Base-by-base conservation (phyloP, 2,888 invertebrate species). In the Zootermopsis nevadensis region DNA sequence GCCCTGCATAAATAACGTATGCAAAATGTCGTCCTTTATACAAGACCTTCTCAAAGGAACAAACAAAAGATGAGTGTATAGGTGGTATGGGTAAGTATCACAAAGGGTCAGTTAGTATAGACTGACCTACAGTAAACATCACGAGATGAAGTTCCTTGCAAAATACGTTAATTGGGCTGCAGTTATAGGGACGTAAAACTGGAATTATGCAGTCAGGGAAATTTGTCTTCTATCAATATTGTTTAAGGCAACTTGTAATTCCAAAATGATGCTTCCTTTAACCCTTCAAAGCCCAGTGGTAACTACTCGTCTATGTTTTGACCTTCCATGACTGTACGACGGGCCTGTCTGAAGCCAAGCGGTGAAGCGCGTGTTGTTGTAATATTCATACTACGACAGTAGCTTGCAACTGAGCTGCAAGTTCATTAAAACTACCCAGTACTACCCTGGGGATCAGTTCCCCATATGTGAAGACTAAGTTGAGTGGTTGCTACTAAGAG, bases 351-450 rank as follows among this genome's bases (percentile, higher is more conserved):
- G 60, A 60, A 60, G 27, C 27, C 60, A 27, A 15, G 27, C 60
- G 60, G 60, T 60, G n/a, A 27, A 60, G 60, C 60, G 74, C 38
- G 42, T 1, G 38, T n/a, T 38, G 74, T 74, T 74, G n/a, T 38
- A 74, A 74, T 74, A 74, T 74, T 74, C 74, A 74, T 74, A 27
- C n/a, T 60, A n/a, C 19, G 48, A 48, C 1, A 1, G 48, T 48
- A 33, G 27, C 31, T n/a, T 69, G 69, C 69, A 69, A 33, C 33
- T 69, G 33, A 22, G 24, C 69, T 74, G 35, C 38, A 74, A 74
- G n/a, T 74, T 74, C 74, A 74, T 74, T 27, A 74, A 38, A 74
- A 74, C 74, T 74, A 74, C 1, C 74, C 42, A 38, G n/a, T 7
- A 12, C 38, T 74, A n/a, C 74, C 74, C 69, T 10, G 24, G 74